Evolutionary conservation across 2,888 invertebrate genomes (phyloP), one percentile per base, ranked within the genome.

Genomic region (Hirudinaria manillensis): DNA sequence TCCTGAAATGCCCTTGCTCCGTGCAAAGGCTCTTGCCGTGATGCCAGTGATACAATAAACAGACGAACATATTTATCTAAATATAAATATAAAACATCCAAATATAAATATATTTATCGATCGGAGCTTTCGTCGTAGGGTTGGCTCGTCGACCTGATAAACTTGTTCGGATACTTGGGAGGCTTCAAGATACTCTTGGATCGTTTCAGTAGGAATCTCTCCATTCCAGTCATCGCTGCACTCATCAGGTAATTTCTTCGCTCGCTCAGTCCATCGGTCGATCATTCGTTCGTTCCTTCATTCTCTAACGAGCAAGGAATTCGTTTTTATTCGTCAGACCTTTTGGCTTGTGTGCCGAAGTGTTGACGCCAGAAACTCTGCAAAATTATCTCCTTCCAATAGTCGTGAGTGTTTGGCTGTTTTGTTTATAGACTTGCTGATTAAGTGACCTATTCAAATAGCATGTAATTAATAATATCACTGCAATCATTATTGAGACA

Each of bases 101-200:
- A n/a, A n/a, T n/a, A n/a, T n/a, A n/a, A 45, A 6, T 45, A 45
- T 45, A 45, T 45, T 45, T 45, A 45, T 45, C 45, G 16, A 10
- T 16, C 16, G 4, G 45, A 45, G 1, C 45, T 45, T 45, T 45
- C 13, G 24, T 61, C 81, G 10, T 80, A 86, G 86, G 96, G 96
- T 76, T 97, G 96, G 96, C 90, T 97, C 79, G 94, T 96, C 77
- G 95, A 97, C 88, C 89, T 97, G 79, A 92, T 97, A 78, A 97
- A 97, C 88, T 89, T 91, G 83, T 97, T 96, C 87, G 97, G 96
- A 21, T 90, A 90, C 83, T 87, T 92, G 77, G 91, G 91, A 76
- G 97, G 97, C 76, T 97, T 97, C 86, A 90, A 93, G 82, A 91
- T 91, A 24, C 77, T 85, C 67, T 79, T 83, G 72, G 84, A 84